Conservation (phyloP, 2,797 vertebrate genomes). For the Anas bahamensis region DNA sequence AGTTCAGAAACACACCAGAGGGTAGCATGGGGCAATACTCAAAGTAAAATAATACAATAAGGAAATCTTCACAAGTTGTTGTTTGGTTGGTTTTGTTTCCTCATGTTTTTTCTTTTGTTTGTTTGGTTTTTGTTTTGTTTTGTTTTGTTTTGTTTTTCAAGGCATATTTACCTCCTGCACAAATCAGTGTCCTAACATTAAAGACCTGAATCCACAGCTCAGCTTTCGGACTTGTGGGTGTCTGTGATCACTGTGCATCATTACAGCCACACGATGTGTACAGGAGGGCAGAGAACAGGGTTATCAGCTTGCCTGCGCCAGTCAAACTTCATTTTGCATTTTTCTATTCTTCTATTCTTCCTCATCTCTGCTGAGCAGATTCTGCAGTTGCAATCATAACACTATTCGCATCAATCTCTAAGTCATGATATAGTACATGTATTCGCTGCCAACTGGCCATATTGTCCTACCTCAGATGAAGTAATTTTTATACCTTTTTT, state of each 20-base stretch:
- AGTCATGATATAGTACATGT: neutral
- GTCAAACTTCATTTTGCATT: neutral
- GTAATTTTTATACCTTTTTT: constrained; percentile 10
- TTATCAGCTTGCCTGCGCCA: neutral
- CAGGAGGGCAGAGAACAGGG: neutral
- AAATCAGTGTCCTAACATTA: neutral
- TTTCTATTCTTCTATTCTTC: neutral
- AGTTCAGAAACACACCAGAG: neutral
- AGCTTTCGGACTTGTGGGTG: neutral
- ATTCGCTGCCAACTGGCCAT: neutral
- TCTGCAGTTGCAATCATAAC: neutral
- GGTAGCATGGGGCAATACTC: neutral
- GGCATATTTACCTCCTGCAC: neutral
- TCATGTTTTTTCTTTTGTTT: no score
- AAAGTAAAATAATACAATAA: neutral
- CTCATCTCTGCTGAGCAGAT: neutral
- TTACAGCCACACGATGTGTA: neutral
- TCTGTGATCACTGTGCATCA: neutral
- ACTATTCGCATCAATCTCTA: neutral
- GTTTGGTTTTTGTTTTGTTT: no score
- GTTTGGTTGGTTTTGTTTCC: neutral
- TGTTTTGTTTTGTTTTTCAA: no score
- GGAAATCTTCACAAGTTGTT: neutral
- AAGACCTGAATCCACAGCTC: neutral
- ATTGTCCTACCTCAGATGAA: neutral